These are phyloP conservation scores for Olivierus martensii DNA, from an alignment of 1,140 invertebrate species.

Conservation along the genomic window DNA sequence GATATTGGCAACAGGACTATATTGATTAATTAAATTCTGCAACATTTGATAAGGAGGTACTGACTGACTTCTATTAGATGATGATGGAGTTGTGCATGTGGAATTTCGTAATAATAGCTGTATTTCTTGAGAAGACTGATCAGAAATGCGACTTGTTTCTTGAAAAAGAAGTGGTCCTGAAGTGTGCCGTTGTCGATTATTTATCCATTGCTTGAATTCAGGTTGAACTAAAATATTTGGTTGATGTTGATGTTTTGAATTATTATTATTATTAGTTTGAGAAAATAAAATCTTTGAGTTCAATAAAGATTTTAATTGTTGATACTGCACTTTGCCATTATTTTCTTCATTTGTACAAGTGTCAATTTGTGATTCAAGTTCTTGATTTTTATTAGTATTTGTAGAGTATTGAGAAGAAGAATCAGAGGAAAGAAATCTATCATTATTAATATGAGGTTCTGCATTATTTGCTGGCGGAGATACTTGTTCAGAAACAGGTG, in stretches of 20 bases:
- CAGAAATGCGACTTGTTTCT: background rate
- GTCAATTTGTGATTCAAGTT: too few relatives aligned
- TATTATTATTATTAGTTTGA: too few relatives aligned
- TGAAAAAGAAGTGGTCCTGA: slow-evolving; percentile 12
- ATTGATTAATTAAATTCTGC: slow-evolving; percentile 5
- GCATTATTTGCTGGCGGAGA: background rate
- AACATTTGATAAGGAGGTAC: slow-evolving; percentile 53
- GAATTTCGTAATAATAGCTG: slow-evolving; percentile 10
- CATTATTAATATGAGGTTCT: too few relatives aligned
- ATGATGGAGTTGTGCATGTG: background rate
- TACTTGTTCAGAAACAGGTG: slow-evolving; percentile 16
- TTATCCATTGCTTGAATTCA: slow-evolving; percentile 4
- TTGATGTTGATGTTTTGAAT: background rate
- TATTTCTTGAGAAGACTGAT: slow-evolving; percentile 11
- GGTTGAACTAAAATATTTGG: background rate
- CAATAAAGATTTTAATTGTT: too few relatives aligned
- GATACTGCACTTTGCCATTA: too few relatives aligned
- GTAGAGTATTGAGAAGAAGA: too few relatives aligned
- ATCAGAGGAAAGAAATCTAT: too few relatives aligned
- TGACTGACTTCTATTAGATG: slow-evolving; percentile 50
- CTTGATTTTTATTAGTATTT: background rate
- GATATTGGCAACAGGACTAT: background rate
- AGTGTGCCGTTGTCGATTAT: slow-evolving; percentile 7
- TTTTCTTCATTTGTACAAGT: too few relatives aligned
- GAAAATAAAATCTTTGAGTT: too few relatives aligned